Evolutionary conservation across 2,797 vertebrate genomes (phyloP).

Genomic region (Ceryle rudis): DNA sequence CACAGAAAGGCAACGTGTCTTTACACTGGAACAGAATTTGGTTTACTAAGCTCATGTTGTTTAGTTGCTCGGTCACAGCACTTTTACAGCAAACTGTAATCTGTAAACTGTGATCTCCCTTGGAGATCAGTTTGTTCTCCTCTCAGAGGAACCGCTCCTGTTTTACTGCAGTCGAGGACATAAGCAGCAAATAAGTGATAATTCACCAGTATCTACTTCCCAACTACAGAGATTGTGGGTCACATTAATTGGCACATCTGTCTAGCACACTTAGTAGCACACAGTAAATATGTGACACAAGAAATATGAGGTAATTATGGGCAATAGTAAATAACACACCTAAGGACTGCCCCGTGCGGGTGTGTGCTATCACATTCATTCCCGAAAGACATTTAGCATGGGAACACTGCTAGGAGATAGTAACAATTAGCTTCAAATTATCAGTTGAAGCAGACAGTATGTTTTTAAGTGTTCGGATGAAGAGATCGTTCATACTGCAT

Average conservation of each 20-base stretch:
- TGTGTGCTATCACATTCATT: not conserved
- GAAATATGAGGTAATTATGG: not conserved
- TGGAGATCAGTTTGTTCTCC: not conserved
- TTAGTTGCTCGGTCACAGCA: not conserved
- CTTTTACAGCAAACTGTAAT: not conserved
- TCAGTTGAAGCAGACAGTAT: not conserved
- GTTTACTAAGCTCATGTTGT: not conserved
- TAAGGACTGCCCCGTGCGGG: not conserved
- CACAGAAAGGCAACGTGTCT: not conserved
- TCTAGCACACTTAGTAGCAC: not conserved
- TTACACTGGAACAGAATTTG: not conserved
- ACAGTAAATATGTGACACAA: not conserved
- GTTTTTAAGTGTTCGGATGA: not conserved
- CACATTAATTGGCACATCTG: not conserved
- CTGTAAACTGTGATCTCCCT: not conserved
- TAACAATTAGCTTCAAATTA: not conserved
- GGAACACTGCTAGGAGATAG: not conserved
- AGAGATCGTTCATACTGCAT: not conserved
- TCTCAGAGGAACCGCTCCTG: rapidly evolving
- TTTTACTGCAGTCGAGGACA: not conserved
- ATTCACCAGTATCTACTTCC: not conserved
- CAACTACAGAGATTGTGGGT: not conserved
- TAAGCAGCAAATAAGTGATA: not conserved
- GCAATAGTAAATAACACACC: not conserved
- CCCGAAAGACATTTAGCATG: not conserved